Conservation (phyloP, 2,888 invertebrate species). For the Oligia fasciuncula region DNA sequence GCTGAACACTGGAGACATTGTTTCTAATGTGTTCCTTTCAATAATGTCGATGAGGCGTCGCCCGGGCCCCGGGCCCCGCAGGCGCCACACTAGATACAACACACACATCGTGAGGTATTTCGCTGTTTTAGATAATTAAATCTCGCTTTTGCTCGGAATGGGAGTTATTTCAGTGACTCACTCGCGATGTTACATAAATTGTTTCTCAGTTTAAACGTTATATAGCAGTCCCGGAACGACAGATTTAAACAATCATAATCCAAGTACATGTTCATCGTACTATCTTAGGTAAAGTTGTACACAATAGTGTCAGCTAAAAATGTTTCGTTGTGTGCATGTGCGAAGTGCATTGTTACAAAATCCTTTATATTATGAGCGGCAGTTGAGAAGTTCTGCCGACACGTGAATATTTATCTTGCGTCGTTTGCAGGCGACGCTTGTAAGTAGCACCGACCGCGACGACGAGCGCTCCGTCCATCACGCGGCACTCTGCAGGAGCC, state of each 20-base stretch:
- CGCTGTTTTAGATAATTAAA: slow-evolving; percentile 51
- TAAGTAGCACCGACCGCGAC: slow-evolving; percentile 2
- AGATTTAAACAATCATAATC: not conserved
- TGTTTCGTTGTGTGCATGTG: not conserved
- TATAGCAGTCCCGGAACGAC: slow-evolving; percentile 3
- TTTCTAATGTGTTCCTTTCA: slow-evolving; percentile 69
- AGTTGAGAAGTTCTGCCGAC: slow-evolving; percentile 11
- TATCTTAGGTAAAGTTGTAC: not conserved
- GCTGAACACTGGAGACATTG: slow-evolving; percentile 65
- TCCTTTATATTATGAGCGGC: slow-evolving; percentile 2
- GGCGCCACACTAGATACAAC: slow-evolving; percentile 2
- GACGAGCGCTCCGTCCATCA: slow-evolving; percentile 7
- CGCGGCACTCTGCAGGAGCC: not conserved
- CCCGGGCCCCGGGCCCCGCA: not conserved
- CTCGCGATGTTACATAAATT: slow-evolving; percentile 48
- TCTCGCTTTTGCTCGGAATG: slow-evolving; percentile 44
- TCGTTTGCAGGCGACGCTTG: not conserved
- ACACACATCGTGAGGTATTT: slow-evolving; percentile 24
- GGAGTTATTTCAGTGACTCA: slow-evolving; percentile 47
- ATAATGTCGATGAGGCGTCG: slow-evolving; percentile 56
- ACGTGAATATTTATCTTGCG: slow-evolving; percentile 18
- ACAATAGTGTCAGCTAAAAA: not conserved
- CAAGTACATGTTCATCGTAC: not conserved
- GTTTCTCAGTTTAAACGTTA: slow-evolving; percentile 39
- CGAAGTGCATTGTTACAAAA: slow-evolving; percentile 4